Evolutionary conservation across 2,797 vertebrate genomes (phyloP).

Genomic region (Anableps anableps): DNA sequence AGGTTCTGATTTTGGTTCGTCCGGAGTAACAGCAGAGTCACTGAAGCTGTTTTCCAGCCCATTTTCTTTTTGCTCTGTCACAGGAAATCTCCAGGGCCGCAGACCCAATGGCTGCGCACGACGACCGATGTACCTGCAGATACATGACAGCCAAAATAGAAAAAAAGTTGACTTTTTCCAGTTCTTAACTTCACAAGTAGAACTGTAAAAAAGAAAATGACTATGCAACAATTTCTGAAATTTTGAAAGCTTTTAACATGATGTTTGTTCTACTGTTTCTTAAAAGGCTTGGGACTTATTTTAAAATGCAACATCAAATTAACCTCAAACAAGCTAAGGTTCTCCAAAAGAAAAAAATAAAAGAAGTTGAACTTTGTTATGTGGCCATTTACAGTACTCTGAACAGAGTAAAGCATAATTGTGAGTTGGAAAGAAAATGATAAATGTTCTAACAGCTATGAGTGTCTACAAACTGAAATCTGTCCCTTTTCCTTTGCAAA

Average conservation of each 20-base stretch:
- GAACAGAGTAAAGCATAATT: not conserved
- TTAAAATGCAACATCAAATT: not conserved
- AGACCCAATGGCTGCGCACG: slow-evolving; percentile 47
- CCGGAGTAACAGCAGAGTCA: slow-evolving; percentile 62
- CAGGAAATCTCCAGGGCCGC: slow-evolving; percentile 62
- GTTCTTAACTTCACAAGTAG: not conserved
- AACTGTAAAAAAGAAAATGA: not conserved
- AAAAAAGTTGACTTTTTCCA: not conserved
- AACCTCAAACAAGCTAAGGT: not conserved
- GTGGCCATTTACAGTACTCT: not conserved
- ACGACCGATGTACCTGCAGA: slow-evolving; percentile 66
- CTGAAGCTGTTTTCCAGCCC: slow-evolving; percentile 58
- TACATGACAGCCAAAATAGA: not conserved
- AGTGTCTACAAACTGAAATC: not conserved
- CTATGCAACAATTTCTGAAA: not conserved
- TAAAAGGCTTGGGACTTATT: not conserved
- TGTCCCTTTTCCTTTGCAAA: not conserved
- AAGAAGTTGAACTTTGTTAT: not conserved
- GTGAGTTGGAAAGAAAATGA: not conserved
- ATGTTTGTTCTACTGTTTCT: not conserved
- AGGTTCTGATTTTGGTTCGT: slow-evolving; percentile 77
- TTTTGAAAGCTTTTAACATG: not conserved
- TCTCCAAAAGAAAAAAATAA: not conserved
- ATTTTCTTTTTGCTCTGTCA: slow-evolving; percentile 57
- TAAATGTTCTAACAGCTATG: not conserved